Conservation (phyloP, 1,140 invertebrate species). For the Orchestia grillus region DNA sequence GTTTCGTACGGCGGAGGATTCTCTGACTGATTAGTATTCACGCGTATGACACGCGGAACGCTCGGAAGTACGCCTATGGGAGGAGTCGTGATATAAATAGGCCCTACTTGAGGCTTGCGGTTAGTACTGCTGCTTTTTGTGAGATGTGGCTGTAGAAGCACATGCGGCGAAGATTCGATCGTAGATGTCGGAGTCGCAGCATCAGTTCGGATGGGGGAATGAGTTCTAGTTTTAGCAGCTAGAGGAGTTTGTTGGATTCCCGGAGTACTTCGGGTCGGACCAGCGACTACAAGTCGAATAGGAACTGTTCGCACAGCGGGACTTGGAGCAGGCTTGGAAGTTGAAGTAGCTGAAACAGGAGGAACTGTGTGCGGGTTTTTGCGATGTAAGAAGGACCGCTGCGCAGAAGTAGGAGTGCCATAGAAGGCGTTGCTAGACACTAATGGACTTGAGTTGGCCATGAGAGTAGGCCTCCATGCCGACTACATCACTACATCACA, state of each 20-base stretch:
- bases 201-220: background rate
- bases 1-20: slow-evolving; percentile 44
- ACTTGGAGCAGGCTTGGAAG: background rate
- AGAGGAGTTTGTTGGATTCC: background rate
- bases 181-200: slow-evolving; percentile 20
- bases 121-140: background rate
- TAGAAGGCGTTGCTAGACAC: slow-evolving; percentile 42
- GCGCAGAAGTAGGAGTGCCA: background rate
- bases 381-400: background rate
- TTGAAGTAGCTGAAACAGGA: background rate
- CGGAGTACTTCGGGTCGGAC: background rate
- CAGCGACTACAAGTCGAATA: background rate
- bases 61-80: background rate
- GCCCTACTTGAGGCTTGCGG: background rate
- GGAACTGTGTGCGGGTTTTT: background rate
- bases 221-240: background rate
- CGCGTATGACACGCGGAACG: background rate
- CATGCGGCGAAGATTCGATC: slow-evolving; percentile 7
- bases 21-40: slow-evolving; percentile 24
- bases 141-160: background rate
- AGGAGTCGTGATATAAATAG: slow-evolving; percentile 35
- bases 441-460: slow-evolving; percentile 30
- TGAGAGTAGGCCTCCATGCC: slow-evolving; percentile 35
- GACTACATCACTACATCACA: background rate
- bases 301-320: slow-evolving; percentile 25